Percentiles rank a stretch among this genome's conserved stretches.
phyloP scores from a whole-genome alignment of 2,888 invertebrate genomes.

The Mantis religiosa region DNA sequence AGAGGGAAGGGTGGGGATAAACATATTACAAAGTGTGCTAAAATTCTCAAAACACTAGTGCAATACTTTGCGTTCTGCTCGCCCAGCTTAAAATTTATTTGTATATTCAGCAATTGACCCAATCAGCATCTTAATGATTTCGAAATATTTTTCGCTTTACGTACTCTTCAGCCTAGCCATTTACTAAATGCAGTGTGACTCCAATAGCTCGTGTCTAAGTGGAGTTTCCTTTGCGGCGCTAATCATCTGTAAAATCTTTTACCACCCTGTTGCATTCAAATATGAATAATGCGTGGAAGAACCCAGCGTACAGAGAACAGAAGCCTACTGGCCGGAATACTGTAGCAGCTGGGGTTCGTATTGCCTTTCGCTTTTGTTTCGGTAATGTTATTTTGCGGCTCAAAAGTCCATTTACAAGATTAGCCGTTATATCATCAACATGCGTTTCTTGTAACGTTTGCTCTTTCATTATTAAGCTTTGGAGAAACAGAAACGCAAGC shows the following conservation, averaged over 20 bases:
- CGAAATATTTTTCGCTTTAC: too few species aligned
- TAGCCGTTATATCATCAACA: neutral
- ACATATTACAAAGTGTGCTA: too few species aligned
- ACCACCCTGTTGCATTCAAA: neutral
- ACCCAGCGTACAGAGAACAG: neutral
- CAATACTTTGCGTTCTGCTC: too few species aligned
- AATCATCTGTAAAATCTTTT: neutral
- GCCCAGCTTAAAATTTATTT: too few species aligned
- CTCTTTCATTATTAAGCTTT: neutral
- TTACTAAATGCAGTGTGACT: too few species aligned
- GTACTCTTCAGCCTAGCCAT: too few species aligned
- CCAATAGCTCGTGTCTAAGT: too few species aligned
- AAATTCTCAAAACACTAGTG: too few species aligned
- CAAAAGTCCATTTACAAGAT: neutral
- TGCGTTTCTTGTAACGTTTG: neutral
- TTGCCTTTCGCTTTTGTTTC: neutral
- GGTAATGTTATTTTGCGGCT: neutral
- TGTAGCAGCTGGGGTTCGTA: neutral
- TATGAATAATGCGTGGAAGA: neutral
- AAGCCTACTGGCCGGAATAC: neutral
- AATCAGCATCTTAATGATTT: too few species aligned
- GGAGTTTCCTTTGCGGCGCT: too few species aligned
- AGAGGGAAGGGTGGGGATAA: too few species aligned
- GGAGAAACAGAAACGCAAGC: neutral
- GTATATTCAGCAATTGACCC: too few species aligned